Evolutionary conservation across 1,140 invertebrate genomes (phyloP).

Genomic region (Habropoda laboriosa): DNA sequence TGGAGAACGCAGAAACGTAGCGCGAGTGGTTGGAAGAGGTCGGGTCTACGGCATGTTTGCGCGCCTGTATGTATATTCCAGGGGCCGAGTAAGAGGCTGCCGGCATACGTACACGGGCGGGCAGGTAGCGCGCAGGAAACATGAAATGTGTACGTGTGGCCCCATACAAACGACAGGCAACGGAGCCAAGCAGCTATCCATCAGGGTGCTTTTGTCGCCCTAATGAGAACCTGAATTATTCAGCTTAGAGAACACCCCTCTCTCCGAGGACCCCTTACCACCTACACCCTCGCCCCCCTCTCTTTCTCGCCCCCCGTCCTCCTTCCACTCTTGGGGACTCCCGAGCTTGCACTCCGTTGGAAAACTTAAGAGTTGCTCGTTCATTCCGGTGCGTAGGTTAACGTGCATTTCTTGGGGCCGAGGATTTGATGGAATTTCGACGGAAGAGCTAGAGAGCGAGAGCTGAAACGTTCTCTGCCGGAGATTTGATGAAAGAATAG

Average conservation of each 20-base stretch:
- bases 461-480: neutral
- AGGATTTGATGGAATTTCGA: constrained; percentile 15
- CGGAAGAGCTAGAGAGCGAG: no score
- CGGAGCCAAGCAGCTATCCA: constrained; percentile 80
- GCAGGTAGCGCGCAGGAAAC: constrained; percentile 12
- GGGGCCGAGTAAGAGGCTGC: constrained; percentile 27
- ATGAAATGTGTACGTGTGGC: constrained; percentile 38
- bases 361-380: constrained; percentile 46
- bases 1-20: constrained; percentile 27
- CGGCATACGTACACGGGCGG: constrained; percentile 28
- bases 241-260: constrained; percentile 74
- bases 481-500: neutral
- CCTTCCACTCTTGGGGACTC: constrained; percentile 2
- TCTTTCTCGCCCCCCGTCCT: neutral
- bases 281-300: neutral
- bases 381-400: constrained; percentile 44
- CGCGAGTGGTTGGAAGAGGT: constrained; percentile 23
- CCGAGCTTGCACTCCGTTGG: constrained; percentile 27
- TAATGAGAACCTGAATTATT: constrained; percentile 83
- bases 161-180: constrained; percentile 70
- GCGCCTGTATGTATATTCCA: constrained; percentile 35
- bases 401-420: constrained; percentile 5
- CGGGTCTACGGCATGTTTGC: constrained; percentile 50
- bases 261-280: constrained; percentile 60
- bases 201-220: constrained; percentile 83